Base-by-base conservation (phyloP, 2,797 vertebrate genomes). In the Lemur catta region DNA sequence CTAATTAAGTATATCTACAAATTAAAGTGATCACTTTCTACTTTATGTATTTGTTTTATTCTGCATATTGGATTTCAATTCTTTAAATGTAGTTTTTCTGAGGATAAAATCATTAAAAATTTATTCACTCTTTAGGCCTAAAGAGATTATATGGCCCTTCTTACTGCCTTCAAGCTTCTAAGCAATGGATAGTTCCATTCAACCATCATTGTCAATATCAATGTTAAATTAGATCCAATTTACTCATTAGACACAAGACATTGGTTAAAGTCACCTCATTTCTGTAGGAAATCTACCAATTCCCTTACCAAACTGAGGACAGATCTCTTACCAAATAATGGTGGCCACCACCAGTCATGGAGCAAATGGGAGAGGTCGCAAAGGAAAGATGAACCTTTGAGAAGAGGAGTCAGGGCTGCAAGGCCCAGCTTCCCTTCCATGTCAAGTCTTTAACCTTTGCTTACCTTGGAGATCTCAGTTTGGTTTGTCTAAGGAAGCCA, bases 51-150 rank as follows among this genome's bases (percentile, higher is more conserved):
- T 81, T 67, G 1, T 86, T 92, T 89, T 93, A 78, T 71, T 81
- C 89, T 94, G 18, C 28, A 86, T 24, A 67, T 86, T 78, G 8
- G 69, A 85, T 79, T 79, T 88, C 52, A 74, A 35, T 30, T 79
- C 30, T 94, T 89, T 57, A 63, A 14, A 72, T 33, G 35, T 30
- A 59, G 11, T 28, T 89, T 92, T 92, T 71, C 57, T 82, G n/a
- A 57, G 84, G 90, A 30, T 81, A 48, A 93, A 96, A 59, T 55
- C 18, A 93, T 63, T 80, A 55, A 87, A 84, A 10, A 43, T 74
- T 30, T 92, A 76, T 55, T 48, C 30, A 71, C 12, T 79, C 8
- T 63, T 89, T 86, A 69, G 48, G 15, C 41, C 35, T 76, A 20
- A 92, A 48, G 48, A 59, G 30, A 17, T 88, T 20, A 48, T 14